Evolutionary conservation across 1,140 invertebrate species (phyloP).

Genomic region (Dendroctonus ponderosae): DNA sequence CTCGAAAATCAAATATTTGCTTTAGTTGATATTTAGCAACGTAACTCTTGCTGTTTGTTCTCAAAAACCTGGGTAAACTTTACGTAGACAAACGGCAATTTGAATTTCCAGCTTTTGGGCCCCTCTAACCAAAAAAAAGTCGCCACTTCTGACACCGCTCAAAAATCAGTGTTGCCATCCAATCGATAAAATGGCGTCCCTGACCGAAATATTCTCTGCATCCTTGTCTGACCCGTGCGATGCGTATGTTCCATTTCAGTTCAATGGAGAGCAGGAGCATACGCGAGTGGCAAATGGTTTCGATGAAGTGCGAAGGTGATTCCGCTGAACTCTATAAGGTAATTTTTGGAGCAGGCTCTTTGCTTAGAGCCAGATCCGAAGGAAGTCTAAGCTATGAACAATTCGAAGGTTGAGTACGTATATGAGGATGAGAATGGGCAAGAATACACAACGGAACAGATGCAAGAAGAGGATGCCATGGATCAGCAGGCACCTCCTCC

Average conservation of each 20-base stretch:
- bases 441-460: conserved; percentile 15
- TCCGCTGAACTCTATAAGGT: conserved; percentile 2
- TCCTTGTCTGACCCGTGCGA: neutral
- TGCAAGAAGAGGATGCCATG: conserved; percentile 13
- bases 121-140: no score
- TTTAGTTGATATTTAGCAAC: no score
- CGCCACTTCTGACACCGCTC: neutral
- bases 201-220: neutral
- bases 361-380: conserved; percentile 12
- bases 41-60: no score
- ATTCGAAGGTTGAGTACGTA: conserved; percentile 27
- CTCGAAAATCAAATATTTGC: no score
- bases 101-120: no score
- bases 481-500: neutral
- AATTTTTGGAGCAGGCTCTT: neutral
- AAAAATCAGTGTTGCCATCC: neutral
- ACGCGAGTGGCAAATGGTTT: neutral
- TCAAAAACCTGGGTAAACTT: no score
- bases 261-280: neutral
- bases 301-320: conserved; percentile 3
- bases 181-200: conserved; percentile 25
- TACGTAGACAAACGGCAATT: no score
- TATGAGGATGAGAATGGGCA: conserved; percentile 29
- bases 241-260: neutral
- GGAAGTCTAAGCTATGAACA: conserved; percentile 14